phyloP scores from a whole-genome alignment of 2,888 invertebrate species.

The Harpalus rufipes region DNA sequence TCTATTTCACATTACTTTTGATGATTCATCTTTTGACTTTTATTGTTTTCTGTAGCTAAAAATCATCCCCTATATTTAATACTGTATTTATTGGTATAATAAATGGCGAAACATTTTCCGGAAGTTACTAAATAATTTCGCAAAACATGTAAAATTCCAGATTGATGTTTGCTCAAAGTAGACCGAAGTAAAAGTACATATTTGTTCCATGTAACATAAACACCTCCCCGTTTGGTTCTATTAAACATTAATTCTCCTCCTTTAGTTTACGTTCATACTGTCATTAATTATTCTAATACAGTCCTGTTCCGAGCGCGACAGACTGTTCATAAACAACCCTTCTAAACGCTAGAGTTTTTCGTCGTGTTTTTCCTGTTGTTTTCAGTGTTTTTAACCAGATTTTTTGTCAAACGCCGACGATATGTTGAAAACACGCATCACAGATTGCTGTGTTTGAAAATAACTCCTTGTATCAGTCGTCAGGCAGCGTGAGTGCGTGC shows the following conservation, averaged over 20 bases:
- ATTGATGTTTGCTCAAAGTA: too few species aligned
- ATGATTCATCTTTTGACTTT: too few species aligned
- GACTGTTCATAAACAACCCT: slow-evolving; percentile 57
- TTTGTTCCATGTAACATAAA: background rate
- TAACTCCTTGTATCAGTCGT: slow-evolving; percentile 43
- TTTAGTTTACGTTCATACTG: background rate
- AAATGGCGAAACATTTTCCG: too few species aligned
- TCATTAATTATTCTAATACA: slow-evolving; percentile 20
- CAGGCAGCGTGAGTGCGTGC: slow-evolving; percentile 14
- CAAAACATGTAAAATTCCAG: too few species aligned
- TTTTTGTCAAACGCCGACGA: slow-evolving; percentile 59
- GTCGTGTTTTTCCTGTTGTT: slow-evolving; percentile 36
- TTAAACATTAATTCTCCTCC: background rate
- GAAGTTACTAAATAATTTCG: too few species aligned
- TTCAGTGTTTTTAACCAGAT: slow-evolving; percentile 54
- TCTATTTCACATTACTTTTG: too few species aligned
- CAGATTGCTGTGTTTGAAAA: slow-evolving; percentile 61
- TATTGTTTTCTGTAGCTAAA: too few species aligned
- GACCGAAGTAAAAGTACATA: too few species aligned
- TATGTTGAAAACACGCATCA: slow-evolving; percentile 59
- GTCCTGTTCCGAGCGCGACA: slow-evolving; percentile 38
- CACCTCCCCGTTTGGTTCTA: background rate
- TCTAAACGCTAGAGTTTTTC: slow-evolving; percentile 31
- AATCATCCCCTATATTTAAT: too few species aligned
- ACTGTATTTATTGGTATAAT: too few species aligned